These are phyloP conservation scores for Tretioscincus oriximinensis DNA, from an alignment of 2,113 vertebrate genomes.

Conservation along the genomic window DNA sequence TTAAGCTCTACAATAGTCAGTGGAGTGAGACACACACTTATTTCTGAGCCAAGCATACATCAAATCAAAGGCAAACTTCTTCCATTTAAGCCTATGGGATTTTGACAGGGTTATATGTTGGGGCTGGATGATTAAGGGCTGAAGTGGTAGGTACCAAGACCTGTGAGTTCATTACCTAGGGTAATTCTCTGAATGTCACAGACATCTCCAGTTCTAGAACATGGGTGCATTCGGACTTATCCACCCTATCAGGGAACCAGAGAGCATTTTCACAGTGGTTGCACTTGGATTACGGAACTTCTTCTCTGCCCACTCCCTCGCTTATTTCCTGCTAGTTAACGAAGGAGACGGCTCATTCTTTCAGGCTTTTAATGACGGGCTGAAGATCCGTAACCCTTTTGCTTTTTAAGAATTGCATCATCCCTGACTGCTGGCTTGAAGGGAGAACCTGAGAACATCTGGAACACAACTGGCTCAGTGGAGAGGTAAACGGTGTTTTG, in stretches of 20 bases:
- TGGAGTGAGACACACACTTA: neutral
- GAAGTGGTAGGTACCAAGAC: neutral
- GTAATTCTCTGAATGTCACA: too few species aligned
- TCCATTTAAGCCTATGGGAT: neutral
- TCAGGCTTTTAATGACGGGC: neutral
- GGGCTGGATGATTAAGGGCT: neutral
- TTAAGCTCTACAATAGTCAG: too few species aligned
- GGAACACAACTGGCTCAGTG: too few species aligned
- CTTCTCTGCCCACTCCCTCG: neutral
- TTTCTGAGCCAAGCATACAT: neutral
- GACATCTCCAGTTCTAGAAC: too few species aligned
- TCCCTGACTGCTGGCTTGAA: too few species aligned
- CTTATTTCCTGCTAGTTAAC: neutral
- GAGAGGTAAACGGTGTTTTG: neutral
- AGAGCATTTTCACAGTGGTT: neutral
- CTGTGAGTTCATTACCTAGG: neutral
- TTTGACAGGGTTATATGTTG: neutral
- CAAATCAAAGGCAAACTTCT: neutral
- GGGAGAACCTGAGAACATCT: too few species aligned
- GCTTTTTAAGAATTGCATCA: too few species aligned
- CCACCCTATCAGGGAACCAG: neutral
- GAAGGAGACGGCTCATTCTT: neutral
- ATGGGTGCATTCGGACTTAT: neutral
- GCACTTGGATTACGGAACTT: neutral
- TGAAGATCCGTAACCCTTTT: too few species aligned